Evolutionary conservation across 2,113 vertebrate genomes (phyloP), one percentile per base, ranked within the genome.

Genomic region (Zapornia atra): DNA sequence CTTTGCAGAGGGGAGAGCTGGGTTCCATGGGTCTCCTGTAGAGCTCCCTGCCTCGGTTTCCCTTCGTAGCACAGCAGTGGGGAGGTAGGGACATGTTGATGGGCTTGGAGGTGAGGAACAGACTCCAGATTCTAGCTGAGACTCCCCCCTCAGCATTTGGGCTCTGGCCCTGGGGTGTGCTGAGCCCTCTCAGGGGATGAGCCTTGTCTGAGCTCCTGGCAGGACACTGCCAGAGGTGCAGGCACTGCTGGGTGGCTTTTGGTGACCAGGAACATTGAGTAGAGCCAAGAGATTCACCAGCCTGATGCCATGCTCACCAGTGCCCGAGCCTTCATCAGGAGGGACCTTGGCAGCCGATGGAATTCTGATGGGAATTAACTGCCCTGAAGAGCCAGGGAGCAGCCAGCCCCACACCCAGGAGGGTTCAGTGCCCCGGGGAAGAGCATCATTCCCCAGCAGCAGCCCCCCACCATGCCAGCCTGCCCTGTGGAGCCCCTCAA

Each of bases 1-100:
- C 1, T 0, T 9, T 3, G 44, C 0, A 0, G 53, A 19, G 6
- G 4, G 34, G 25, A 31, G 25, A 31, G 36, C 10, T 11, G 77
- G 28, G 36, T 8, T 40, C 1, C 0, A 11, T 0, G 3, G 33
- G 17, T 4, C 34, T 59, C 16, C 22, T 3, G 14, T 2, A 20
- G 12, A 0, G 0, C n/a, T 50, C 40, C 10, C 17, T 72, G 86
- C 65, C 78, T 82, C 46, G 1, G 76, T 51, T 72, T 89, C 42
- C 64, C 50, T 38, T 44, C 26, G 61, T 6, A 2, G 7, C 20
- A 4, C 21, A 11, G n/a, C 16, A 11, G 0, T 5, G 28, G 48
- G 34, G 40, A 25, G 14, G 36, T 15, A 31, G 51, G 19, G 24
- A 14, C 7, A 11, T 1, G 2, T 21, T 54, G 19, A 9, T 34